Evolutionary conservation across 2,113 vertebrate species (phyloP), one percentile per base, ranked within the genome.

Genomic region (Podiceps cristatus): DNA sequence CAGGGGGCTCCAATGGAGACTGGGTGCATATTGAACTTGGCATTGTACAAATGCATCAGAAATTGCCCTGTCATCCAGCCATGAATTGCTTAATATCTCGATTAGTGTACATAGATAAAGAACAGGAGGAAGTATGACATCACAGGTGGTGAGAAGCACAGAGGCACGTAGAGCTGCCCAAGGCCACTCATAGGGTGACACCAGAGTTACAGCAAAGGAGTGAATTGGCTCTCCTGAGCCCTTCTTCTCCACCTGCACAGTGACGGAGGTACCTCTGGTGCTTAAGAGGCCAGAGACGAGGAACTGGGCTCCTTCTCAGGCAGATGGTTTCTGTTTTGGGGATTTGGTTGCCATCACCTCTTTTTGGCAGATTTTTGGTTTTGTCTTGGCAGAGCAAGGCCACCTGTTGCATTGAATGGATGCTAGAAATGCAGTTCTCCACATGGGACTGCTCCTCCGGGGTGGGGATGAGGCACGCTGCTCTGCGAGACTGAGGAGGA

Each of bases 301-400:
- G 47, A 94, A 45, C 5, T 47, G 35, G 20, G 14, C 13, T 77
- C 77, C 47, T 77, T 74, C 67, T 85, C 37, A 84, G 47, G 29
- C 37, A 58, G 74, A 49, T 27, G 19, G 11, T 28, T 85, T 24
- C 8, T 35, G n/a, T 19, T 58, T 22, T n/a, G 6, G 29, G 7
- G 10, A 72, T 79, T 86, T 72, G 23, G 11, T 69, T 83, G 45
- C 45, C 58, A 75, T 64, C 31, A 5, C 3, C 81, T 56, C 10
- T 59, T 89, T 89, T 44, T 9, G 27, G 15, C 17, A 73, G 17
- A 31, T 59, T 79, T 82, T 86, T 88, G 22, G 16, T 33, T 76
- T 69, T 0, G 0, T 42, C 60, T 84, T 67, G 63, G 55, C 17
- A 88, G 67, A 59, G 44, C 12, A 7, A 18, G 15, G 63, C 16